phyloP scores from a whole-genome alignment of 1,140 invertebrate genomes.

The Asbolus verrucosus region DNA sequence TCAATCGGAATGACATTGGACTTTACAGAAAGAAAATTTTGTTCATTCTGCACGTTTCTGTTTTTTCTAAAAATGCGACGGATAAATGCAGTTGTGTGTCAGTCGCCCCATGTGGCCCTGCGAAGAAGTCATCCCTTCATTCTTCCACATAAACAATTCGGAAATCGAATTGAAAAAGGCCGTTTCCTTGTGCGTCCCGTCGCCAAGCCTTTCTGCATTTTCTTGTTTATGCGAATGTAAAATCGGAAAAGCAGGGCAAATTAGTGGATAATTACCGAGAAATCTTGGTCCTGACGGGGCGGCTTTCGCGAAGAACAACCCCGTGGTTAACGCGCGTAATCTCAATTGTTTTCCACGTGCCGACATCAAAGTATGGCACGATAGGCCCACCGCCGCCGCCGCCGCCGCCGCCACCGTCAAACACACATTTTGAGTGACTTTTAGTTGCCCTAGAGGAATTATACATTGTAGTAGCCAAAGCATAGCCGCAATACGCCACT shows the following conservation, averaged over 20 bases:
- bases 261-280: slow-evolving; percentile 4
- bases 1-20: no score
- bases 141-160: no score
- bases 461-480: slow-evolving; percentile 54
- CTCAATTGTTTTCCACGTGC: slow-evolving; percentile 36
- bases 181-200: no score
- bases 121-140: no score
- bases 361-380: slow-evolving; percentile 34
- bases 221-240: no score
- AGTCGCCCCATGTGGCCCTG: no score
- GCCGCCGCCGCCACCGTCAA: slow-evolving; percentile 35
- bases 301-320: not conserved
- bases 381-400: slow-evolving; percentile 11
- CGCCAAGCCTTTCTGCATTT: not conserved
- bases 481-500: slow-evolving; percentile 51
- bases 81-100: no score
- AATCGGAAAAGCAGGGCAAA: slow-evolving; percentile 1
- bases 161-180: no score
- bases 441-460: slow-evolving; percentile 56
- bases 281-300: not conserved
- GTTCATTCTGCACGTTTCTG: no score
- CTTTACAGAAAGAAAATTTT: no score
- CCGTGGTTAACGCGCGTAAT: slow-evolving; percentile 36
- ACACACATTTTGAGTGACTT: slow-evolving; percentile 56
- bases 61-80: no score